Conservation (phyloP, 2,888 invertebrate genomes). For the Peribatodes rhomboidaria region DNA sequence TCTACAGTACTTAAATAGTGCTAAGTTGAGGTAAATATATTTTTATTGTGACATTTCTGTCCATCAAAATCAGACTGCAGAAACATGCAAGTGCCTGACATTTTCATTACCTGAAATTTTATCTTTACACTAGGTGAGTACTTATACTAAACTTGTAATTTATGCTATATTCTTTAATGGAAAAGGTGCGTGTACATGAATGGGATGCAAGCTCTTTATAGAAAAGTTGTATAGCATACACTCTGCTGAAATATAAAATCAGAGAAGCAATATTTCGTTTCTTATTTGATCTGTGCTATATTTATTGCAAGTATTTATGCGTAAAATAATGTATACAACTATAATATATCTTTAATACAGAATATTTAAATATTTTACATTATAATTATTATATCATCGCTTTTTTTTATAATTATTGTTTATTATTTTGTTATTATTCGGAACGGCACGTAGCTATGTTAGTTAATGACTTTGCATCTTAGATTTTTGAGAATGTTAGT, state of each 20-base stretch:
- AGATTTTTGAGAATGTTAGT: conserved; percentile 78
- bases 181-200: neutral
- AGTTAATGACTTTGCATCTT: conserved; percentile 54
- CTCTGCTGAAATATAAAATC: neutral
- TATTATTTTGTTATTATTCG: conserved; percentile 26
- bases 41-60: neutral
- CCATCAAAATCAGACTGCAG: neutral
- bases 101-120: neutral
- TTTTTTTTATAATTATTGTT: conserved; percentile 30
- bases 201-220: neutral
- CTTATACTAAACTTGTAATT: neutral
- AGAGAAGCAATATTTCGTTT: neutral
- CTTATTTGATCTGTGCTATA: neutral
- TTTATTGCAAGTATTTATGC: neutral
- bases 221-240: neutral
- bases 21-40: neutral
- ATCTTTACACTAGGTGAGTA: conserved; percentile 1
- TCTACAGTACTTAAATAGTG: neutral
- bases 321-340: neutral
- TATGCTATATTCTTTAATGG: neutral
- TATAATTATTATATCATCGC: conserved; percentile 29
- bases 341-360: neutral
- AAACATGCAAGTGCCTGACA: neutral
- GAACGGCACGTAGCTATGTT: conserved; percentile 49
- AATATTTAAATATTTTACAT: conserved; percentile 16